Base-by-base conservation (phyloP, 2,797 vertebrate species). In the Arnoldichthys spilopterus region DNA sequence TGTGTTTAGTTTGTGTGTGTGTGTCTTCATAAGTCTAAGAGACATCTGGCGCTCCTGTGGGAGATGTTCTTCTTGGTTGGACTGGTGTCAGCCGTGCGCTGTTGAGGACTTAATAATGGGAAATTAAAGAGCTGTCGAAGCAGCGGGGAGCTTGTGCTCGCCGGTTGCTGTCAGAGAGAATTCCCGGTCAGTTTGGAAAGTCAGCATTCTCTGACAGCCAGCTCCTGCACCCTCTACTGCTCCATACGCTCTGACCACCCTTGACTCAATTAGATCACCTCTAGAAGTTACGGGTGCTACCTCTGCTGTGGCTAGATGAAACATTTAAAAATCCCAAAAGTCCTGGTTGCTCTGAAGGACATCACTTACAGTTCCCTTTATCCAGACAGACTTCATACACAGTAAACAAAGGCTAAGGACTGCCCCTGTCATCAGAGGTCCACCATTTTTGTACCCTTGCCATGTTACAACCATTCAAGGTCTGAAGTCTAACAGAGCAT, bases 11-110 rank as follows among this genome's bases (percentile, higher is more conserved):
- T 45, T 45, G 66, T 58, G 79, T 81, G 47, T 63, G 34, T 58
- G 37, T 67, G 28, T 54, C 53, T 63, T 34, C 61, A 66, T 61
- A 51, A 70, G 68, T 37, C 47, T 54, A 66, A 49, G 37, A 85
- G 73, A 78, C 77, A 83, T 85, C 81, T 86, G 85, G 71, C 82
- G 79, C 71, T 83, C 77, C 74, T 70, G 72, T 82, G 81, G 83
- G 83, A 82, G 78, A 85, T 82, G 79, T 83, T 86, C 71, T 56
- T 83, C 82, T 82, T 82, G 77, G 82, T 71, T 84, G 73, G 81
- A 79, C 81, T 80, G 72, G 74, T 83, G 82, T 78, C 80, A 76
- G 79, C 58, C 51, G 72, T 76, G 83, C 73, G 58, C 77, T 80
- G 66, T 64, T 83, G 77, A 83, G 53, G 74, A 76, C 75, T 80